These are phyloP conservation scores for Nyctibius grandis DNA, from an alignment of 2,797 vertebrate species.

Conservation along the genomic window DNA sequence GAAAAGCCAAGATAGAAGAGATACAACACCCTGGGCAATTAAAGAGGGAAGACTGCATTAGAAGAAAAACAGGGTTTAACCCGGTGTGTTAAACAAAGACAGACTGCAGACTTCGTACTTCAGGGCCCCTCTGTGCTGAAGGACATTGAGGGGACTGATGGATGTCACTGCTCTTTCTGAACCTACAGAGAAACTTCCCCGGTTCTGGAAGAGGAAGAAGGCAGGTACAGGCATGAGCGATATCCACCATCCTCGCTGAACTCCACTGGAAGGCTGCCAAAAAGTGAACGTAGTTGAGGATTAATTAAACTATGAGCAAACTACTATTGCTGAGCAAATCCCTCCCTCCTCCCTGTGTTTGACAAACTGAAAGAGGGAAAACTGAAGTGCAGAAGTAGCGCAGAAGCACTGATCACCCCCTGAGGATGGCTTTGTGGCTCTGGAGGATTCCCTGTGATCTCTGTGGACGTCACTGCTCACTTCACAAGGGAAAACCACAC, in stretches of 20 bases:
- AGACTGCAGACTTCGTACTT: neutral
- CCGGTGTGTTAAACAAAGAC: neutral
- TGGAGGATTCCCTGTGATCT: neutral
- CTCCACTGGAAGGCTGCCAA: constrained; percentile 21
- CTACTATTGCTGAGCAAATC: neutral
- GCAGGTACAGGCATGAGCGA: constrained; percentile 32
- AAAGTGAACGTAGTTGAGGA: neutral
- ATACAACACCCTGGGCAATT: neutral
- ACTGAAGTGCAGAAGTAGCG: neutral
- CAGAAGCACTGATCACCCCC: neutral
- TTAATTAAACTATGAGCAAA: constrained; percentile 42
- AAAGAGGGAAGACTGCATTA: neutral
- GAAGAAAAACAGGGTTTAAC: neutral
- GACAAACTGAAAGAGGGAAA: neutral
- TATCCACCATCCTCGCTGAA: constrained; percentile 5
- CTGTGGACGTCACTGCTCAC: neutral
- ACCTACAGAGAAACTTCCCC: neutral
- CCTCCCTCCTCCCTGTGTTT: neutral
- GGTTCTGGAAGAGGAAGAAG: neutral
- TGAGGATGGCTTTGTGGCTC: neutral
- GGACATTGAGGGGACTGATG: neutral
- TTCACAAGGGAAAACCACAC: neutral
- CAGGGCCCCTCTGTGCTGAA: neutral
- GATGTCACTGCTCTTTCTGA: neutral
- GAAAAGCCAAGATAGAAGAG: constrained; percentile 28